phyloP scores from a whole-genome alignment of 2,888 invertebrate species.

The Podotricha telesiphe region DNA sequence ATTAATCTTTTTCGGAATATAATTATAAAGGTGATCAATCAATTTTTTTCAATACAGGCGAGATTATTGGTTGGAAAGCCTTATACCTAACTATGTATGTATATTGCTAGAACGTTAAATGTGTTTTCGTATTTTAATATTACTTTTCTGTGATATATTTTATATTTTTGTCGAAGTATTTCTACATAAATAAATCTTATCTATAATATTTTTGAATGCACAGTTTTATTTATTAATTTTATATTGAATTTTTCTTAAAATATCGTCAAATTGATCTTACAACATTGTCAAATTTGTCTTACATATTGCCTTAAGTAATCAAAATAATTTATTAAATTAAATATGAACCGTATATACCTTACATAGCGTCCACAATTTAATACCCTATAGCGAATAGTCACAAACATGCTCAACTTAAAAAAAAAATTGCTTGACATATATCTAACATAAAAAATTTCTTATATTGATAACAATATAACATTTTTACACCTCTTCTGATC shows the following conservation, averaged over 20 bases:
- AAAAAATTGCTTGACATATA: too few species aligned
- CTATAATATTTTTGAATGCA: constrained; percentile 2
- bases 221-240: constrained; percentile 6
- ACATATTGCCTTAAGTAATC: too few species aligned
- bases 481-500: too few species aligned
- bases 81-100: not conserved
- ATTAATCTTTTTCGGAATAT: too few species aligned
- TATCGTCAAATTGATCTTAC: too few species aligned
- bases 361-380: too few species aligned
- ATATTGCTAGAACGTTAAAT: constrained; percentile 1
- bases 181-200: constrained; percentile 16
- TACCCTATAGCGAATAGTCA: too few species aligned
- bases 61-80: not conserved
- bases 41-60: not conserved
- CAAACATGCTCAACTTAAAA: too few species aligned
- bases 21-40: not conserved
- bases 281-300: too few species aligned
- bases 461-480: too few species aligned
- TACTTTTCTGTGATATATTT: constrained; percentile 49
- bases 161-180: constrained; percentile 36
- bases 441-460: too few species aligned
- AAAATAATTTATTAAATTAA: not conserved
- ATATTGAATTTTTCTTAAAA: not conserved
- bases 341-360: not conserved
- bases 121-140: constrained; percentile 20